Percentiles rank a stretch among this genome's conserved stretches.
Evolutionary conservation across 1,140 invertebrate genomes (phyloP).

Genomic region (Dysdera silvatica): DNA sequence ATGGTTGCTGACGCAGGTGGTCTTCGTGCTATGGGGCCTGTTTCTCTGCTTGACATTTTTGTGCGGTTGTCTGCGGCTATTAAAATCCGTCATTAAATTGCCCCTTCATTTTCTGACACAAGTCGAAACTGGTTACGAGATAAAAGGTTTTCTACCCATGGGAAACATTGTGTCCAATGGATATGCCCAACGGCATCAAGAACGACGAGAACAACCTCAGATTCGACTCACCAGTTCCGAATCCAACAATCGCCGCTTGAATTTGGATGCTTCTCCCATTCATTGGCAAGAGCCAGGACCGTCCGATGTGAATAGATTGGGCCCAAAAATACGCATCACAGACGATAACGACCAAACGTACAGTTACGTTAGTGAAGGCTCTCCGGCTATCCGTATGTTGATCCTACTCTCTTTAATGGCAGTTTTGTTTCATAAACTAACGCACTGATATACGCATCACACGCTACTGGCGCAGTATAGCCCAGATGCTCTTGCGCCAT

Average conservation of each 20-base stretch:
- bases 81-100: conserved; percentile 23
- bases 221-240: conserved; percentile 52
- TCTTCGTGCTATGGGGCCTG: conserved; percentile 54
- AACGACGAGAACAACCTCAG: conserved; percentile 31
- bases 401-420: no score
- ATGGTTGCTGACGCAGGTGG: conserved; percentile 50
- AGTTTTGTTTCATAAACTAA: no score
- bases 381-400: conserved; percentile 7
- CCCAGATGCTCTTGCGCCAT: no score
- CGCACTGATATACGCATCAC: no score
- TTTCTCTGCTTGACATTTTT: conserved; percentile 52
- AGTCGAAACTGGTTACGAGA: conserved; percentile 32
- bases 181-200: neutral
- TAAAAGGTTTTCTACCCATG: conserved; percentile 31
- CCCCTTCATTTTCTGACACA: conserved; percentile 22
- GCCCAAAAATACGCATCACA: conserved; percentile 47
- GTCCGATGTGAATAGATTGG: no score
- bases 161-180: conserved; percentile 8
- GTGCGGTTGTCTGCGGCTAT: conserved; percentile 44
- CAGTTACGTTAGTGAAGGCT: conserved; percentile 35
- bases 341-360: conserved; percentile 44
- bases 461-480: no score
- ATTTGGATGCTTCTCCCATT: conserved; percentile 49
- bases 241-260: conserved; percentile 46
- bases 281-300: no score